Base-by-base conservation (phyloP, 2,888 invertebrate species). In the Malacosoma neustria region DNA sequence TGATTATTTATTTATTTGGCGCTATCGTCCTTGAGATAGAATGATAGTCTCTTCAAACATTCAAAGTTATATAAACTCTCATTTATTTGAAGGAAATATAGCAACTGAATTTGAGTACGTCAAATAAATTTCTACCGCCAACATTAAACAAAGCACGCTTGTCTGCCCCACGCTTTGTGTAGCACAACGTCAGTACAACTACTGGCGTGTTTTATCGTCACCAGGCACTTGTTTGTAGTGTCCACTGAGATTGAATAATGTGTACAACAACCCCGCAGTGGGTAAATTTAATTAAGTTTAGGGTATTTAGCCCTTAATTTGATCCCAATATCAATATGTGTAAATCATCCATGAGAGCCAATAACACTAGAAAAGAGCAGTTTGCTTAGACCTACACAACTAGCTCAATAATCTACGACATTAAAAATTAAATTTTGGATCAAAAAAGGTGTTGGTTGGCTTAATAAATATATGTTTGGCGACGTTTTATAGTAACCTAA, bases 191-290 rank as follows among this genome's bases (percentile, higher is more conserved):
- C 33, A 45, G 47, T 45, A 54, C 57, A 54, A 50, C 47, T 46
- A 46, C 45, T 45, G 48, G 47, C 46, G 46, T 45, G 57, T 58
- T 62, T 61, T 62, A 62, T 62, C 61, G 51, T 55, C 53, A 42
- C 49, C 42, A 42, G 48, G 58, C 61, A 61, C 61, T 62, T 62
- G 63, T 62, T 61, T 62, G 58, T 51, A 52, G 52, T 53, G 58
- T 55, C 57, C 51, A 51, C 54, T 49, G 60, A 54, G 61, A 61
- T 58, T 57, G 57, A 58, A 61, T 55, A 60, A 61, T 58, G 58
- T 51, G 48, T 29, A 35, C 49, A 51, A 45, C 48, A 45, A 48
- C 29, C 37, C 49, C 49, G 45, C 48, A 45, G 48, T 49, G 52
- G 44, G 47, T 43, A 41, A 48, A 44, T 50, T 49, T 54, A 51